Evolutionary conservation across 2,888 invertebrate species (phyloP), one percentile per base, ranked within the genome.

Genomic region (Priapulus caudatus): DNA sequence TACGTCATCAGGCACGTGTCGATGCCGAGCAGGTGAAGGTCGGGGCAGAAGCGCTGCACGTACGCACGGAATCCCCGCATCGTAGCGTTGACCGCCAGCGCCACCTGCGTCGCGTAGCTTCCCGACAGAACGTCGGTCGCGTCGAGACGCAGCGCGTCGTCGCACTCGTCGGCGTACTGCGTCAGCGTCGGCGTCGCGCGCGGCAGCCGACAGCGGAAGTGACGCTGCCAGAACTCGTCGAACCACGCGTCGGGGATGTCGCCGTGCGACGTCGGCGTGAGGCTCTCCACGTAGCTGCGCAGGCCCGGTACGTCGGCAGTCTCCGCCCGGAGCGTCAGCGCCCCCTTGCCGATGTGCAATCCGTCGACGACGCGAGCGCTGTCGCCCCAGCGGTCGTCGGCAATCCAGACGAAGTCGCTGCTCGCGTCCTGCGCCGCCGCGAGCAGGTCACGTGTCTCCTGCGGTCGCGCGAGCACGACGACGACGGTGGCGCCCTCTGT

Each of bases 171-270:
- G 1, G 64, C 56, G 45, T 54, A 58, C n/a, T 61, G 57, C 22
- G 59, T 62, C 51, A 60, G 61, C 2, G 63, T 59, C 15, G 52
- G 54, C 3, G 57, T 57, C 44, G 65, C 64, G 43, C 62, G 61
- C 1, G 66, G 57, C 20, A 71, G 60, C 23, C 65, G 63, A 56
- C 72, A 72, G 52, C 67, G 56, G 50, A 64, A 64, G 4, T 66
- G 53, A 2, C 64, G 63, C 57, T 72, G 70, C 62, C 67, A 70
- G 33, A 69, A 65, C 44, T 73, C 72, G 45, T 70, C 67, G 50
- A 72, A 71, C 73, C 72, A 73, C 50, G 67, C 67, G 51, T 66
- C 62, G 2, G 72, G 71, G 44, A 72, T 65, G 2, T 66, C 65
- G 2, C 59, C 60, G 24, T 67, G 67, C 47, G 67, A 64, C 18